Base-by-base conservation (phyloP, 1,140 invertebrate genomes). In the Ceratosolen solmsi region DNA sequence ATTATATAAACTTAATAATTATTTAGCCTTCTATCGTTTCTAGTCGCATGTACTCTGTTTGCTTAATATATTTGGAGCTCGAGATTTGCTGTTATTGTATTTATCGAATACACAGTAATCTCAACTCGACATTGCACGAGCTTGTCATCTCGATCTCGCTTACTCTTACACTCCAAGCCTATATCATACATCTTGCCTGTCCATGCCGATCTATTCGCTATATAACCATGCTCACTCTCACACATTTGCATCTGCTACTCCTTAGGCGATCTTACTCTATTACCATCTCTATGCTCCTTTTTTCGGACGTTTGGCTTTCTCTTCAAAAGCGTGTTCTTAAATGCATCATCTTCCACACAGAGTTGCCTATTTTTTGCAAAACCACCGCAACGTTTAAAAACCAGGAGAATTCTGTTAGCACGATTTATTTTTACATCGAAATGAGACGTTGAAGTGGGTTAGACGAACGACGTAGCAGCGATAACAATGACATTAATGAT, bases 101-200 rank as follows among this genome's bases (percentile, higher is more conserved):
- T 79, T 83, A 85, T 84, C 86, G 81, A 88, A 88, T 88, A 88
- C 85, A 88, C 84, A 88, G 88, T 87, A 88, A 88, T 87, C 85
- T 84, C 83, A 58, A 81, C 79, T 80, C 76, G 82, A 80, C 75
- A 79, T 78, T 79, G 77, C 78, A 82, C 27, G 15, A 60, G 38
- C 70, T 71, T 75, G 79, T 68, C 63, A 38, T 80, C 20, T 63
- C 13, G 25, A 63, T 81, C 79, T 80, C 71, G 72, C 38, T 63
- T 72, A 38, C 74, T 54, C 80, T 83, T 63, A 27, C 54, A 30
- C 70, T 22, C 56, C 68, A 56, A 25, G 11, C 78, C 73, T 75
- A n/a, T n/a, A 56, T 77, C 79, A 75, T 80, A 27, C 73, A 27
- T 60, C 56, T 79, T 76, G n/a, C n/a, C n/a, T n/a, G n/a, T n/a